Percentiles rank a stretch among this genome's conserved stretches.
Evolutionary conservation across 2,888 invertebrate genomes (phyloP).

Genomic region (Deilephila elpenor): DNA sequence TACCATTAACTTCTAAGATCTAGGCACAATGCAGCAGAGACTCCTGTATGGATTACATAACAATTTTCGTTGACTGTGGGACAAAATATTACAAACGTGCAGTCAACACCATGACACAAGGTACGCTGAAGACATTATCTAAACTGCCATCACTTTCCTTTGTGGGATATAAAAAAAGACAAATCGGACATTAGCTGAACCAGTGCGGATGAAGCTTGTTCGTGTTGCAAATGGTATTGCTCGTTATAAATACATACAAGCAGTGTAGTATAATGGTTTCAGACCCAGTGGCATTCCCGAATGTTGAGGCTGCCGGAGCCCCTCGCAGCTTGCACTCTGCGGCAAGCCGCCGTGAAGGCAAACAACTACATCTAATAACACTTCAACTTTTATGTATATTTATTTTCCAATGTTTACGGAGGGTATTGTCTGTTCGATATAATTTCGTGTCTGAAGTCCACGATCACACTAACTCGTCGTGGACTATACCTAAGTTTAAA

Average conservation of each 20-base stretch:
- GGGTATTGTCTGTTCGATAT: constrained; percentile 84
- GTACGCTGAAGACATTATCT: constrained; percentile 66
- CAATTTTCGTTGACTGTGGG: constrained; percentile 84
- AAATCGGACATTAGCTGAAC: constrained; percentile 48
- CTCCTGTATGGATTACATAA: constrained; percentile 84
- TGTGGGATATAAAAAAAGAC: constrained; percentile 46
- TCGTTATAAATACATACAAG: constrained; percentile 43
- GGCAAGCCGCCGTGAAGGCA: constrained; percentile 75
- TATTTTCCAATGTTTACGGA: constrained; percentile 76
- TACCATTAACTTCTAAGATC: constrained; percentile 85
- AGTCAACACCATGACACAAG: constrained; percentile 75
- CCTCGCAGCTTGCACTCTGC: constrained; percentile 66
- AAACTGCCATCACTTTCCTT: constrained; percentile 56
- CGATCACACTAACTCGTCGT: constrained; percentile 71
- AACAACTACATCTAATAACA: constrained; percentile 81
- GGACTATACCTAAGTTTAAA: constrained; percentile 80
- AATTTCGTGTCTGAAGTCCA: constrained; percentile 76
- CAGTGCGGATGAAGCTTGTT: constrained; percentile 49
- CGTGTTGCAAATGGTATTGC: constrained; percentile 38
- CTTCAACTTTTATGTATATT: constrained; percentile 71
- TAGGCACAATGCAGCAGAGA: constrained; percentile 86
- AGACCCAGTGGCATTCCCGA: constrained; percentile 56
- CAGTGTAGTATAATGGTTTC: constrained; percentile 66
- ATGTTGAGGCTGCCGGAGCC: constrained; percentile 68
- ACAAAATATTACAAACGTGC: constrained; percentile 67